Conservation (phyloP, 2,888 invertebrate genomes). For the Linnaemya tessellans region DNA sequence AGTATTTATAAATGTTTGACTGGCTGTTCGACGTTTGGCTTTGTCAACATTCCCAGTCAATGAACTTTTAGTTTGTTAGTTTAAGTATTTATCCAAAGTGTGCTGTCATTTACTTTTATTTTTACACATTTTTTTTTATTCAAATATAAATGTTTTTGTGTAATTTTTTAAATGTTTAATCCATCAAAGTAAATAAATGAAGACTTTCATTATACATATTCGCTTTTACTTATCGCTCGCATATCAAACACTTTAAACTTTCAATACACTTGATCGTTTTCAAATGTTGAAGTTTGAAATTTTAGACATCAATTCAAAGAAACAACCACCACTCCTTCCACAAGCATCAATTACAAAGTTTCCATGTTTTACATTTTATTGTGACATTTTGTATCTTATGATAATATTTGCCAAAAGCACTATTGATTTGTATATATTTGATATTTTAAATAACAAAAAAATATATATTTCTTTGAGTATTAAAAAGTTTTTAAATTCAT, state of each 20-base stretch:
- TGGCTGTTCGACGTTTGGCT: slow-evolving; percentile 23
- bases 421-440: slow-evolving; percentile 20
- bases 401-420: slow-evolving; percentile 45
- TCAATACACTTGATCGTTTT: slow-evolving; percentile 7
- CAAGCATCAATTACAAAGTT: background rate
- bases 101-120: slow-evolving; percentile 61
- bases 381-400: slow-evolving; percentile 11
- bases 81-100: slow-evolving; percentile 59
- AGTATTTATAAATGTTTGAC: slow-evolving; percentile 27
- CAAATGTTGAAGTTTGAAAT: slow-evolving; percentile 11
- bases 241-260: slow-evolving; percentile 7
- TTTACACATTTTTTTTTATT: slow-evolving; percentile 13
- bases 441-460: slow-evolving; percentile 26
- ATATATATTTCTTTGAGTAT: no score
- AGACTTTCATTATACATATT: slow-evolving; percentile 52
- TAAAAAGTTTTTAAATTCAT: no score
- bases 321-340: background rate
- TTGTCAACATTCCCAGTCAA: slow-evolving; percentile 53
- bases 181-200: slow-evolving; percentile 59
- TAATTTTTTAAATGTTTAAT: slow-evolving; percentile 53
- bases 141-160: slow-evolving; percentile 37
- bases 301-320: background rate
- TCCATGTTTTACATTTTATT: slow-evolving; percentile 14
- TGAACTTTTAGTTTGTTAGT: slow-evolving; percentile 61
- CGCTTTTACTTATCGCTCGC: slow-evolving; percentile 46